phyloP scores from a whole-genome alignment of 2,888 invertebrate species.

The Phragmatobia fuliginosa region DNA sequence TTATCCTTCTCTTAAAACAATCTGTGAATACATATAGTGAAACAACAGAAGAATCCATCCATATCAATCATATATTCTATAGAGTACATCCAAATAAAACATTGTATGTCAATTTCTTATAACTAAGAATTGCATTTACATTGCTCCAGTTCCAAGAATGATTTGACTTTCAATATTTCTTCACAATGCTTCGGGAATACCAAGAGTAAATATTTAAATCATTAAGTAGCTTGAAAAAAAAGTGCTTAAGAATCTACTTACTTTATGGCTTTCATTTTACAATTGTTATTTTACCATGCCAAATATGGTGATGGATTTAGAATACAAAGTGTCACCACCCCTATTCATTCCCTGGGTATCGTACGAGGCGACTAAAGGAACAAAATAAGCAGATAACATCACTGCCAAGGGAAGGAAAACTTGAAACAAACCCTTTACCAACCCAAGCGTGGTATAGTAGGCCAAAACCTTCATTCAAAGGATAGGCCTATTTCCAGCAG shows the following conservation, averaged over 20 bases:
- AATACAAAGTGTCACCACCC: no score
- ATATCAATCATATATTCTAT: neutral
- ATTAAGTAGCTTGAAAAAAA: neutral
- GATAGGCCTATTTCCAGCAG: no score
- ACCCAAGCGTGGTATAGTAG: no score
- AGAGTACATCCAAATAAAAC: neutral
- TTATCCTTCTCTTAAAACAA: neutral
- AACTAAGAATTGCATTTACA: neutral
- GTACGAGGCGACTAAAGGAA: no score
- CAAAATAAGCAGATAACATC: no score
- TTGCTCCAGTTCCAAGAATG: neutral
- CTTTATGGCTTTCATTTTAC: neutral
- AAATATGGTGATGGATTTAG: no score
- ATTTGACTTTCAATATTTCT: neutral
- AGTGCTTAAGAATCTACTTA: neutral
- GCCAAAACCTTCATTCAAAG: no score
- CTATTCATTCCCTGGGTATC: no score
- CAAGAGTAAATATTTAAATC: neutral
- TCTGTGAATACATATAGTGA: no score
- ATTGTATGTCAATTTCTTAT: no score
- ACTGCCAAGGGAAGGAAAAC: no score
- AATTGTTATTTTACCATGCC: neutral
- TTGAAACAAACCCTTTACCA: no score
- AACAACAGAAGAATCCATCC: neutral
- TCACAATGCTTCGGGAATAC: neutral